Conservation (phyloP, 2,113 vertebrate genomes). For the Maccullochella peelii region DNA sequence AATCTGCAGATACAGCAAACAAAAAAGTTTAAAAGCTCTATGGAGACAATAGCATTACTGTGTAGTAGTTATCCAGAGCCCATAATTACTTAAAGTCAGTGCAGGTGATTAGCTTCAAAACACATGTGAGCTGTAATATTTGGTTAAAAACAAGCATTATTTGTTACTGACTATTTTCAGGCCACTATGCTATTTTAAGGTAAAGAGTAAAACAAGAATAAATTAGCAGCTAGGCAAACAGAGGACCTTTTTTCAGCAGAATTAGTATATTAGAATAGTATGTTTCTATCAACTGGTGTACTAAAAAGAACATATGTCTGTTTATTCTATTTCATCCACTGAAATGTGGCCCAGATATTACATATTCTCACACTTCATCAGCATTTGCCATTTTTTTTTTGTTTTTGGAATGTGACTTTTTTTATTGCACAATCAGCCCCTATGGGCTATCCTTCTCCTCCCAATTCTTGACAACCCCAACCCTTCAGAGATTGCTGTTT, state of each 20-base stretch:
- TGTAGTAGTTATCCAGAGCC: neutral
- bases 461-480: conserved; percentile 45
- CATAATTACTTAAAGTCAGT: conserved; percentile 4
- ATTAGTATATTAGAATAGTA: conserved; percentile 13
- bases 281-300: conserved; percentile 22
- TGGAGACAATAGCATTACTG: neutral
- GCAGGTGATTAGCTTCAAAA: neutral
- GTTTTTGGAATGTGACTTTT: conserved; percentile 37
- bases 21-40: conserved; percentile 26
- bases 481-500: conserved; percentile 50
- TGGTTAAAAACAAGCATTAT: neutral
- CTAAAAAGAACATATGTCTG: conserved; percentile 18
- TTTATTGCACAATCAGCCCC: conserved; percentile 56
- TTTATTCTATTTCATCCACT: conserved; percentile 37
- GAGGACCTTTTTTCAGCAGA: neutral
- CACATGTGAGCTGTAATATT: neutral
- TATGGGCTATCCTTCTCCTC: conserved; percentile 42
- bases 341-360: conserved; percentile 55
- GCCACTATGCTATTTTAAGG: neutral
- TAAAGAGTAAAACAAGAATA: neutral
- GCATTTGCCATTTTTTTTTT: conserved; percentile 22
- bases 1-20: conserved; percentile 56
- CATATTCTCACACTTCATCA: conserved; percentile 52
- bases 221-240: neutral
- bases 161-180: neutral